phyloP scores from a whole-genome alignment of 2,888 invertebrate species.

The Dorcus hopei region DNA sequence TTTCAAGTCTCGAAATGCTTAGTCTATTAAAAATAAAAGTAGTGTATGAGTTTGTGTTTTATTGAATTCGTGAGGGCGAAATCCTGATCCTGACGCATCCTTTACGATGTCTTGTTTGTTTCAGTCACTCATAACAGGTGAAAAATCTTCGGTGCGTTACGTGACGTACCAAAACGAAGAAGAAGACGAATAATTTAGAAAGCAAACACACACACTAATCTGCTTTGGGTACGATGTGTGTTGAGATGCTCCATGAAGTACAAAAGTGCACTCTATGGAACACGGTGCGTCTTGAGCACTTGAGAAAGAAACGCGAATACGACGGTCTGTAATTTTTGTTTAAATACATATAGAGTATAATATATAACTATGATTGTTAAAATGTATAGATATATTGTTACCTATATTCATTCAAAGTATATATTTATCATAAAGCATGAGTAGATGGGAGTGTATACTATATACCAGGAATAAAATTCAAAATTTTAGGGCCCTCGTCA shows the following conservation, averaged over 20 bases:
- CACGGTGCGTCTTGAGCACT: no score
- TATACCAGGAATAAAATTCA: constrained; percentile 32
- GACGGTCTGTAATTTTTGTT: no score
- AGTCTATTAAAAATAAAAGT: no score
- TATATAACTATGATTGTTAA: constrained; percentile 3
- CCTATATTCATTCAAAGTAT: background rate
- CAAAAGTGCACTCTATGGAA: no score
- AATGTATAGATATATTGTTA: constrained; percentile 9
- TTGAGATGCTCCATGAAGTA: no score
- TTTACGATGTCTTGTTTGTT: constrained; percentile 20
- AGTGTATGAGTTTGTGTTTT: no score
- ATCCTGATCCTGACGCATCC: background rate
- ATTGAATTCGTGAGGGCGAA: no score
- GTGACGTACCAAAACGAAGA: constrained; percentile 94
- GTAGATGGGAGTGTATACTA: constrained; percentile 35
- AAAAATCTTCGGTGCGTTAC: constrained; percentile 90
- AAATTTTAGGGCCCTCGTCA: constrained; percentile 46
- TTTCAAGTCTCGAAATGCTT: no score
- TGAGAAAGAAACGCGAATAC: no score
- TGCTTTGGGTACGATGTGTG: no score
- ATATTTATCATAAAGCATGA: constrained; percentile 5
- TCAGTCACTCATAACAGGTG: constrained; percentile 85
- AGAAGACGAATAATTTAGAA: constrained; percentile 65
- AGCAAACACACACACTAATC: no score
- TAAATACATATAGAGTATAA: no score